Evolutionary conservation across 1,140 invertebrate species (phyloP), one percentile per base, ranked within the genome.

Genomic region (Calycopis cecrops): DNA sequence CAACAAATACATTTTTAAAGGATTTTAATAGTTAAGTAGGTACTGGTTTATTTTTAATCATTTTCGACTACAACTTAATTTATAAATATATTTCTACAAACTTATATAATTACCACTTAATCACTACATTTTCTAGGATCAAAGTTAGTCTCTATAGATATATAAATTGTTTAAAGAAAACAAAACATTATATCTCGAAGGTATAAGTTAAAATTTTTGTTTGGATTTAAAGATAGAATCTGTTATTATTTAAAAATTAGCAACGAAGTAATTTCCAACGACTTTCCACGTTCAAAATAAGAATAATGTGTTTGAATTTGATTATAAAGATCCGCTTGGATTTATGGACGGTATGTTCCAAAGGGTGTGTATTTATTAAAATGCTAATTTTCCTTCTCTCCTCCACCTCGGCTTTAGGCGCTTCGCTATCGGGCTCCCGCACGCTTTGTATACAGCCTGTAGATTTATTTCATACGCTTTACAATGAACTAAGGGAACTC

Each of bases 281-380:
- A 71, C 61, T 72, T 76, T 71, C 59, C 63, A 59, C 63, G 67
- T 75, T 67, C 68, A 78, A 81, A 79, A 79, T 69, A 78, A 78
- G 73, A 84, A 65, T 79, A 76, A 84, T 82, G 69, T 85, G 73
- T 86, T 85, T 86, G 74, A 82, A 83, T 87, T 87, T 84, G 84
- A 84, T 87, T 87, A 87, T 83, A 85, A 83, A 87, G 80, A 85
- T 87, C 76, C 78, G 59, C 33, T 55, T 60, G 68, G 73, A 87
- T 85, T 87, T 87, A 85, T 81, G 73, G 67, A 69, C 72, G 81
- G 76, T 69, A 63, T 69, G 76, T 75, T 82, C 71, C 67, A 84
- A 85, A 85, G 84, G 84, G 84, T 87, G 84, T 87, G 76, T 85
- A 87, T 87, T 87, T 87, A 87, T 87, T 87, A 87, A 87, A 87